Percentiles rank a stretch among this genome's conserved stretches.
Conservation (phyloP, 2,113 vertebrate genomes). For the Eublepharis macularius region DNA sequence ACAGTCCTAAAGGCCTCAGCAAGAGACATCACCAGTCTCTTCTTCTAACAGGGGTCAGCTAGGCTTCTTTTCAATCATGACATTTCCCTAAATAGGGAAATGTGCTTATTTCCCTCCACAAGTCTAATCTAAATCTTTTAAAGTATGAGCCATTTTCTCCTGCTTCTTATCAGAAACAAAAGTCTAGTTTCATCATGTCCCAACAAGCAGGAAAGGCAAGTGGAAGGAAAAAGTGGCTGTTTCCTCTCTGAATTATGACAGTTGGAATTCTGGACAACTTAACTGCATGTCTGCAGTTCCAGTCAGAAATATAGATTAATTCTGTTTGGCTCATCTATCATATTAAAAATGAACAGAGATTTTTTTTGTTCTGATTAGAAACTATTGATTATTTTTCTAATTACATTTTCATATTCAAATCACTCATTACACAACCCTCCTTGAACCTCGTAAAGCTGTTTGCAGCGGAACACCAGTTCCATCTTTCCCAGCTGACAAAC, state of each 20-base stretch:
- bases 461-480: not conserved
- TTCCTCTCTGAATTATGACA: not conserved
- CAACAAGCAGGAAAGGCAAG: not conserved
- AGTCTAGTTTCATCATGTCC: too few species aligned
- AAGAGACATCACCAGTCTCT: too few species aligned
- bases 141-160: too few species aligned
- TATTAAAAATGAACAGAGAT: not conserved
- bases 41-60: too few species aligned
- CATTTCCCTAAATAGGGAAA: too few species aligned
- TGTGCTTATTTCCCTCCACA: too few species aligned
- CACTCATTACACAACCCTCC: not conserved
- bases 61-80: too few species aligned
- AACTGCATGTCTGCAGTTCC: not conserved
- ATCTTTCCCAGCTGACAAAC: not conserved
- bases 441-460: not conserved
- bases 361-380: not conserved
- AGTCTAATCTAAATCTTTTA: too few species aligned
- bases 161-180: too few species aligned
- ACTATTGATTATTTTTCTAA: slow-evolving; percentile 9
- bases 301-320: slow-evolving; percentile 10
- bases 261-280: not conserved
- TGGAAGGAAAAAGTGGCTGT: not conserved
- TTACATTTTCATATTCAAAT: not conserved
- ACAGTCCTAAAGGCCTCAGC: too few species aligned
- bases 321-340: not conserved